Conservation (phyloP, 2,113 vertebrate genomes). For the Anguilla rostrata region DNA sequence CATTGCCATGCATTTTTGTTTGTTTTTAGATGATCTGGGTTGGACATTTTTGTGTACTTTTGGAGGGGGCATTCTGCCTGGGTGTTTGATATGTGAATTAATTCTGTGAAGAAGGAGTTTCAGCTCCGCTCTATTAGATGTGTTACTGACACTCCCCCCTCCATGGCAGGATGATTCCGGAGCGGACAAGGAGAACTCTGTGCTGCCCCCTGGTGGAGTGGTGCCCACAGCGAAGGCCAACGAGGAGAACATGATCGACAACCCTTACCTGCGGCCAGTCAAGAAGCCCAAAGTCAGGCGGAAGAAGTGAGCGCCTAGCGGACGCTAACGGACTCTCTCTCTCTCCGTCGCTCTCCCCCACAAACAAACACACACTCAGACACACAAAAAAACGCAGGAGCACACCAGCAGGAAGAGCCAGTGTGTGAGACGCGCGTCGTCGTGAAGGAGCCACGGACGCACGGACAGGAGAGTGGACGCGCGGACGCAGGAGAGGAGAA, state of each 20-base stretch:
- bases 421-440: no score
- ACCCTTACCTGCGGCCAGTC: slow-evolving; percentile 93
- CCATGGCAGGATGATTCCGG: slow-evolving; percentile 81
- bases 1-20: no score
- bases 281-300: slow-evolving; percentile 97
- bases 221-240: slow-evolving; percentile 76
- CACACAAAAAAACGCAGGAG: not conserved
- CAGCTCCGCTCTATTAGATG: no score
- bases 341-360: not conserved
- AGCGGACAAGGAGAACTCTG: slow-evolving; percentile 89
- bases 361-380: no score
- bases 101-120: no score
- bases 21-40: no score
- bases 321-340: not conserved
- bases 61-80: no score
- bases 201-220: slow-evolving; percentile 80
- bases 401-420: no score
- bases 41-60: no score
- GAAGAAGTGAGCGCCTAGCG: slow-evolving; percentile 82
- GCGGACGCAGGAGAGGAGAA: not conserved
- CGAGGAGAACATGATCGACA: slow-evolving; percentile 92
- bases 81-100: no score
- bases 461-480: no score
- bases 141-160: not conserved
- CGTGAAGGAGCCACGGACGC: no score